Evolutionary conservation across 2,888 invertebrate species (phyloP), one percentile per base, ranked within the genome.

Genomic region (Himalopsyche tibetana): DNA sequence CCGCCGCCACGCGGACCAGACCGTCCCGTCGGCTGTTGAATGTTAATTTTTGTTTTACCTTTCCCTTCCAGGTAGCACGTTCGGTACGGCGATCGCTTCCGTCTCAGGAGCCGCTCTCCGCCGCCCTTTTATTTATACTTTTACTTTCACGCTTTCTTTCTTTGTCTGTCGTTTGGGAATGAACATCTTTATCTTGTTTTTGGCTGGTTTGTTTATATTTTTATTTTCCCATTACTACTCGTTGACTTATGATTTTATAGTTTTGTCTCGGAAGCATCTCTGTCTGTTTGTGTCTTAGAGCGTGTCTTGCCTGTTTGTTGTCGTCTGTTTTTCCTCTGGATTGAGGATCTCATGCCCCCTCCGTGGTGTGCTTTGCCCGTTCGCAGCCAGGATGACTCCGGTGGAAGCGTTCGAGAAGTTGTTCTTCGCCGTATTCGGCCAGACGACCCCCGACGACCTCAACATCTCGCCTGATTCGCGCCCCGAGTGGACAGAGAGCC

Each of bases 391-490:
- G 93, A 96, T 98, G 95, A 96, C 96, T 92, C 96, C 98, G 90
- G 93, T 97, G 93, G 96, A 97, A 93, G 98, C 98, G 90, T 96
- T 99, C 94, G 99, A 99, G 95, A 96, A 98, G 94, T 95, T 99
- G 91, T 99, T 99, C 95, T 99, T 98, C 95, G 98, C 98, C 92
- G 96, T 99, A 92, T 99, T 99, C 94, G 99, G 99, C 91, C 96
- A 99, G 93, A 98, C 96, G 90, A 96, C 96, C 89, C 95, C 96
- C 92, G 95, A 96, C 92, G 96, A 97, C 93, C 95, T 97, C 91
- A 96, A 96, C 94, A 95, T 96, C 93, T 94, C 95, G 92, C 94
- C 94, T 89, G 92, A 92, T 90, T 92, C 93, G 91, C 95, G 97
- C 91, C 96, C 97, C 88, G 93, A 93, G 90, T 97, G 97, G 97